These are phyloP conservation scores for Daubentonia madagascariensis DNA, from an alignment of 2,113 vertebrate species.

Conservation along the genomic window DNA sequence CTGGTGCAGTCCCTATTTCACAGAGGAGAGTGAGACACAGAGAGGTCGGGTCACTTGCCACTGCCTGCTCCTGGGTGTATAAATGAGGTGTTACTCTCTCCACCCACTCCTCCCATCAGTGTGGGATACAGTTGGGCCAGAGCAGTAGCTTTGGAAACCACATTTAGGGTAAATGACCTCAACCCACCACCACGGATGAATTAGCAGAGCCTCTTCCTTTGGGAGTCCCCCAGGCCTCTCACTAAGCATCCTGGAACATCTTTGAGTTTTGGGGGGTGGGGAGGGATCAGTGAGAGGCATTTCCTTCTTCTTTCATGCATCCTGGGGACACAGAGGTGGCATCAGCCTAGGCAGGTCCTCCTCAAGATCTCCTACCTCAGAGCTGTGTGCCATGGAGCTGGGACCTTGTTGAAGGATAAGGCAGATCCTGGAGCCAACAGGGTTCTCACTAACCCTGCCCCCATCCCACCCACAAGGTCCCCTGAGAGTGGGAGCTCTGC, in stretches of 20 bases:
- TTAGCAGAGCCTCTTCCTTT: background rate
- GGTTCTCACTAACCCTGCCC: background rate
- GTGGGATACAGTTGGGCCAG: background rate
- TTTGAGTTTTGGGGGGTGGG: background rate
- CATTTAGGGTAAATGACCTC: background rate
- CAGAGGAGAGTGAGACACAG: background rate
- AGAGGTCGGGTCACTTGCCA: background rate
- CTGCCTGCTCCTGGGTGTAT: background rate
- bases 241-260: too few relatives aligned
- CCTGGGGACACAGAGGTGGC: background rate
- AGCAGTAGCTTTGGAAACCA: background rate
- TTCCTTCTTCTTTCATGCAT: background rate
- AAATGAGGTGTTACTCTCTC: background rate
- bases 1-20: accelerated
- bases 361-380: background rate
- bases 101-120: background rate
- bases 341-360: background rate
- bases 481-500: background rate
- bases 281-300: background rate
- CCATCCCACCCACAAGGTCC: accelerated
- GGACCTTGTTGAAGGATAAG: background rate
- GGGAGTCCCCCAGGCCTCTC: background rate
- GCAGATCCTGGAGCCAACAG: background rate
- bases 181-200: background rate
- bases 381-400: background rate